These are phyloP conservation scores for Latrodectus geometricus DNA, from an alignment of 1,140 invertebrate genomes.

Conservation along the genomic window DNA sequence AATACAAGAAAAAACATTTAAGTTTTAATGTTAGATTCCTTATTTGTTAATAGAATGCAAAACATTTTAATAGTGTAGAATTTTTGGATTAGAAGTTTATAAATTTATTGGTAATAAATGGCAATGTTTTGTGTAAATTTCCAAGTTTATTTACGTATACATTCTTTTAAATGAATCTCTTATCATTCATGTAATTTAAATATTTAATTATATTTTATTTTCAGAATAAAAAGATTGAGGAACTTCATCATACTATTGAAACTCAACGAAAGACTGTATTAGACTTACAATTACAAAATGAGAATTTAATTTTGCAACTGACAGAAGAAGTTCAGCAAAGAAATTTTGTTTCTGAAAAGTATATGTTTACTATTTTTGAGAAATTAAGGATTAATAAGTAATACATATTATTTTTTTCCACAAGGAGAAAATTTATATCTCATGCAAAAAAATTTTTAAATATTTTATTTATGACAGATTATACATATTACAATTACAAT, in stretches of 20 bases:
- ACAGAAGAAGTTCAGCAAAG: slow-evolving; percentile 45
- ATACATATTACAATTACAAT: too few species aligned
- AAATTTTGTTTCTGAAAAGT: slow-evolving; percentile 43
- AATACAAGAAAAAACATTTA: neutral
- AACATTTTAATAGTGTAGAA: neutral
- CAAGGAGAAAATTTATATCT: too few species aligned
- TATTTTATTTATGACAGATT: too few species aligned
- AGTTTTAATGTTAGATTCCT: neutral
- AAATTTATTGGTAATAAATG: neutral
- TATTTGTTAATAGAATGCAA: neutral
- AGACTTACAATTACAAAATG: slow-evolving; percentile 37
- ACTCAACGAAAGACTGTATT: slow-evolving; percentile 16
- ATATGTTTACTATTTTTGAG: neutral
- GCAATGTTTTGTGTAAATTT: neutral
- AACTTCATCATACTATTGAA: slow-evolving; percentile 23
- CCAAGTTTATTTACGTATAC: neutral
- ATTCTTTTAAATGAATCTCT: neutral
- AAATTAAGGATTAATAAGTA: too few species aligned
- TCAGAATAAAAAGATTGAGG: slow-evolving; percentile 48
- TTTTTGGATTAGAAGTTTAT: too few species aligned
- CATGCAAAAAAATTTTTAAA: too few species aligned
- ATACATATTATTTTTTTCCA: too few species aligned
- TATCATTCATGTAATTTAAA: neutral
- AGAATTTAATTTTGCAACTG: slow-evolving; percentile 34
- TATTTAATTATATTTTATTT: neutral